Evolutionary conservation across 2,888 invertebrate genomes (phyloP).

Genomic region (Hydropsyche betteni): DNA sequence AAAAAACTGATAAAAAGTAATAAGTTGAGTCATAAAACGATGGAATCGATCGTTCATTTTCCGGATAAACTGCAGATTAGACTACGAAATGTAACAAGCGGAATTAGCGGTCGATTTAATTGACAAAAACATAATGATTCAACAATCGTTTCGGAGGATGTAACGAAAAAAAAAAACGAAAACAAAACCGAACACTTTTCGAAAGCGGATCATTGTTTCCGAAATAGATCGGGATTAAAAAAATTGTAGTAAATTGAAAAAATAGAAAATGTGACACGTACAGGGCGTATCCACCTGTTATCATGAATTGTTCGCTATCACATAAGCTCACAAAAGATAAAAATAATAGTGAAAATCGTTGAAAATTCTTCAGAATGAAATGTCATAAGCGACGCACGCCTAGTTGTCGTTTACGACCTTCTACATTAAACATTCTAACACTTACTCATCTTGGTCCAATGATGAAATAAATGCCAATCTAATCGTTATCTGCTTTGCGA

Average conservation of each 20-base stretch:
- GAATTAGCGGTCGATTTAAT: constrained; percentile 4
- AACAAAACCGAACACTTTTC: too few species aligned
- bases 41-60: not conserved
- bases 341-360: not conserved
- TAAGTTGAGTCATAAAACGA: not conserved
- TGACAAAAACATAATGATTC: too few species aligned
- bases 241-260: not conserved
- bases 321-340: not conserved
- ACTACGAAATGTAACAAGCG: not conserved
- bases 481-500: constrained; percentile 36
- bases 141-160: too few species aligned
- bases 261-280: too few species aligned
- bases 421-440: not conserved
- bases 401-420: not conserved
- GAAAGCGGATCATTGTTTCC: not conserved
- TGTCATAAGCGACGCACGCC: not conserved
- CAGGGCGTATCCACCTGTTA: constrained; percentile 13
- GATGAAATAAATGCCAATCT: constrained; percentile 38
- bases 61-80: too few species aligned
- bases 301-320: not conserved
- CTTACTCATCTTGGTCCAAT: constrained; percentile 30
- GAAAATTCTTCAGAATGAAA: not conserved
- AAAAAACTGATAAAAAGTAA: too few species aligned
- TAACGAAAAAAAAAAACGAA: too few species aligned
- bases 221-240: not conserved